phyloP scores from a whole-genome alignment of 2,888 invertebrate genomes.

The Theristus sp. region DNA sequence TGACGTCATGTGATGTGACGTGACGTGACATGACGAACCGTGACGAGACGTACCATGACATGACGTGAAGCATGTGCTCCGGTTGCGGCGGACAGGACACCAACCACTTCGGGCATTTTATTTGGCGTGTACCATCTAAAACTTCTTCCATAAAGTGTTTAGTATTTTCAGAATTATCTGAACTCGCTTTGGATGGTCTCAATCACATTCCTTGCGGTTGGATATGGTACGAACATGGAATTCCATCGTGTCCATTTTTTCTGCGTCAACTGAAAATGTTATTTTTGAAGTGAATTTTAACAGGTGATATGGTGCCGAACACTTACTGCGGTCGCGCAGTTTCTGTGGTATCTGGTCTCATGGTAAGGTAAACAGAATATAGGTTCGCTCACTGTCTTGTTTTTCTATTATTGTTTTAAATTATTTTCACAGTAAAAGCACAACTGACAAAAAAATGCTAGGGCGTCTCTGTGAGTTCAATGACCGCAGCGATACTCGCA shows the following conservation, averaged over 20 bases:
- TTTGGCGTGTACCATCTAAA: no score
- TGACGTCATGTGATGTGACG: no score
- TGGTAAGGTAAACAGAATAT: slow-evolving; percentile 67
- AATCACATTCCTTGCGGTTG: slow-evolving; percentile 98
- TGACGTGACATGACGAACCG: no score
- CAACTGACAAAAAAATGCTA: no score
- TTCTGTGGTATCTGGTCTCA: slow-evolving; percentile 95
- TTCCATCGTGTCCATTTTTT: not conserved
- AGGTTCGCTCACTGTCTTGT: no score
- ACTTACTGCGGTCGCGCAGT: slow-evolving; percentile 98
- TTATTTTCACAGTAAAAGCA: no score
- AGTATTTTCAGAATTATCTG: slow-evolving; percentile 20
- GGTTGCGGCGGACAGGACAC: no score
- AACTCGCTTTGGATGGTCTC: slow-evolving; percentile 99
- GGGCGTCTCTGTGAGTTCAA: slow-evolving; percentile 96
- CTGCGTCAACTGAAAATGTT: not conserved
- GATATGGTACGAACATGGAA: slow-evolving; percentile 64
- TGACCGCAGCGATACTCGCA: slow-evolving; percentile 96
- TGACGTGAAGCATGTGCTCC: no score
- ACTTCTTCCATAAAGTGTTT: not conserved
- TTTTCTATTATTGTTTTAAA: no score
- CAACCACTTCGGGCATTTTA: no score
- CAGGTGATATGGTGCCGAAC: slow-evolving; percentile 57
- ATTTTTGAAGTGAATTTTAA: no score
- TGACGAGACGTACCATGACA: no score